Evolutionary conservation across 1,140 invertebrate genomes (phyloP).

Genomic region (Drosophila neocordata): DNA sequence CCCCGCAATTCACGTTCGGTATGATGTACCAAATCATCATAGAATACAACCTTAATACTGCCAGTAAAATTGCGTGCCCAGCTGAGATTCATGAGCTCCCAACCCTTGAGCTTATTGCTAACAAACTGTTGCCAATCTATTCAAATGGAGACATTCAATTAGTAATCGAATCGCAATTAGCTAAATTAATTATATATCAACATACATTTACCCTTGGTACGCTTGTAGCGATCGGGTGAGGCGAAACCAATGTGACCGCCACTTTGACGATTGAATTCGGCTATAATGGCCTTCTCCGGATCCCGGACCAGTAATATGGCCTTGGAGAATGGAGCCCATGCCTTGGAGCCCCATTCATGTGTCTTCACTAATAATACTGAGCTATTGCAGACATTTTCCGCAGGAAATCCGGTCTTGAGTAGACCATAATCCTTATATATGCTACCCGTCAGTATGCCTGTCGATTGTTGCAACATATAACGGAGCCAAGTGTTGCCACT

Average conservation of each 20-base stretch:
- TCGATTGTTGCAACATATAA: constrained; percentile 90
- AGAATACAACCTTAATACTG: constrained; percentile 88
- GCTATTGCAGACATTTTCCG: constrained; percentile 89
- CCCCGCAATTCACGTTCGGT: constrained; percentile 85
- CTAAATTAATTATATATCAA: too few relatives aligned
- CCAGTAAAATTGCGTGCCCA: constrained; percentile 89
- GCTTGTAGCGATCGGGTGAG: constrained; percentile 86
- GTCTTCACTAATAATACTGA: constrained; percentile 92
- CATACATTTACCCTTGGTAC: constrained; percentile 86
- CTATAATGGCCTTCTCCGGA: constrained; percentile 88
- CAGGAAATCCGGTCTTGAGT: constrained; percentile 90
- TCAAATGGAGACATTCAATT: neutral
- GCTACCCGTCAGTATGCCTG: constrained; percentile 89
- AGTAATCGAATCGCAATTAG: neutral
- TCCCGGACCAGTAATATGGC: constrained; percentile 88
- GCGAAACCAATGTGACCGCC: constrained; percentile 89
- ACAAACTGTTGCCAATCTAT: constrained; percentile 90
- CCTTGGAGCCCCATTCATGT: constrained; percentile 87
- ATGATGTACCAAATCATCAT: constrained; percentile 87
- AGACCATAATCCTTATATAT: constrained; percentile 91
- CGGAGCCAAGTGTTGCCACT: constrained; percentile 92
- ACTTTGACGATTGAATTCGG: constrained; percentile 89
- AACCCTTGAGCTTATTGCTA: constrained; percentile 86
- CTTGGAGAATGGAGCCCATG: constrained; percentile 85
- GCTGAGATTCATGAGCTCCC: constrained; percentile 87